Conservation (phyloP, 2,888 invertebrate species). For the Lithosia quadra region DNA sequence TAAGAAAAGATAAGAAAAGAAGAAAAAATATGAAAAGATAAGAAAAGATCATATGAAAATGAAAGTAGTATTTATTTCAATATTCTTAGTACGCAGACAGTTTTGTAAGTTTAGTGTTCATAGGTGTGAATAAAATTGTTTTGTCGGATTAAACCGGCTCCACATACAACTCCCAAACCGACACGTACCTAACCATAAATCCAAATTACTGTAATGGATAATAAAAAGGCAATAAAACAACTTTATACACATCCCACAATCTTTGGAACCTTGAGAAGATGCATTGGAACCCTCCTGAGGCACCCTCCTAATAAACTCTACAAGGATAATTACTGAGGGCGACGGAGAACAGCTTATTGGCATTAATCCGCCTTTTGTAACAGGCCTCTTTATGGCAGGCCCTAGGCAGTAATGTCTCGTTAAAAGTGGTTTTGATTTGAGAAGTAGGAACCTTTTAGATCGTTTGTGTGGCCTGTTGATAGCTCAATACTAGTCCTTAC, state of each 20-base stretch:
- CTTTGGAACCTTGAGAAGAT: slow-evolving; percentile 52
- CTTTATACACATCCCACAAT: slow-evolving; percentile 33
- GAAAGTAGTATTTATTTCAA: no score
- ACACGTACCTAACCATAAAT: slow-evolving; percentile 8
- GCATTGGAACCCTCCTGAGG: slow-evolving; percentile 53
- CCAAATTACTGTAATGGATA: slow-evolving; percentile 22
- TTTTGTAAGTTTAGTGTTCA: no score
- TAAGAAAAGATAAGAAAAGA: no score
- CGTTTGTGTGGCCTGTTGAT: neutral
- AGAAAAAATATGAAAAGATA: no score
- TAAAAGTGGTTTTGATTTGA: slow-evolving; percentile 32
- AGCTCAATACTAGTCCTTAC: neutral
- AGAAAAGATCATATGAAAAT: no score
- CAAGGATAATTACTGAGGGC: slow-evolving; percentile 61
- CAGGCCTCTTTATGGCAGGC: slow-evolving; percentile 37
- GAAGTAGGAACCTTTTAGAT: neutral
- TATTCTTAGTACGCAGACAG: no score
- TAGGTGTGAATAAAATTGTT: neutral
- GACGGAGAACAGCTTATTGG: slow-evolving; percentile 32
- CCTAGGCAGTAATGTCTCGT: slow-evolving; percentile 37
- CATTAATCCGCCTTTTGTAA: slow-evolving; percentile 56
- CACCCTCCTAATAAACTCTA: slow-evolving; percentile 53
- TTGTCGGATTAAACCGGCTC: neutral
- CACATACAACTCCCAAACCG: neutral
- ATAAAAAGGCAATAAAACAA: slow-evolving; percentile 36